phyloP scores from a whole-genome alignment of 2,888 invertebrate species.

The Antheraea yamamai region DNA sequence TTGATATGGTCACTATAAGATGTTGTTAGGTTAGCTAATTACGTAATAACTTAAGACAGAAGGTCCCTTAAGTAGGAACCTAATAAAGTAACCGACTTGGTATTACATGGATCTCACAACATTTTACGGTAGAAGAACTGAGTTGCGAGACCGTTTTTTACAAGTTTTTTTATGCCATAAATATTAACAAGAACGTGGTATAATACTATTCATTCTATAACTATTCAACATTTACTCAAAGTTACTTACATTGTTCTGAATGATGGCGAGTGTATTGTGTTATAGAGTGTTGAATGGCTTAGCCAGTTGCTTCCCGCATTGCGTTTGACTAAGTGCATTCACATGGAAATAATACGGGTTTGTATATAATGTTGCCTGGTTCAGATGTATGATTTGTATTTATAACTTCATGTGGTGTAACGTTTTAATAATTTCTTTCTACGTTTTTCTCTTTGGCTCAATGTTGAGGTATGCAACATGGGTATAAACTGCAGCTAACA shows the following conservation, averaged over 20 bases:
- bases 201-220: conserved; percentile 7
- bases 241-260: conserved; percentile 1
- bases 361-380: neutral
- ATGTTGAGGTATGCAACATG: no score
- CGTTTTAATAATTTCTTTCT: neutral
- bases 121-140: no score
- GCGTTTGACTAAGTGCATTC: conserved; percentile 1
- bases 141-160: no score
- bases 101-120: no score
- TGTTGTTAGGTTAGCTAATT: no score
- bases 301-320: neutral
- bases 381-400: neutral
- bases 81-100: no score
- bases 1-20: no score
- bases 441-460: no score
- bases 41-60: no score
- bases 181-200: neutral
- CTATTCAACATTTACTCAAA: conserved; percentile 12
- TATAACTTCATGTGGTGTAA: neutral
- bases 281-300: neutral
- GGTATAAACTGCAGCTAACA: no score
- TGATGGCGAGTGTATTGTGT: neutral
- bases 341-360: neutral
- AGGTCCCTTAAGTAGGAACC: no score
- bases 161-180: neutral